phyloP scores from a whole-genome alignment of 2,797 vertebrate genomes.

The Neomorphus geoffroyi region DNA sequence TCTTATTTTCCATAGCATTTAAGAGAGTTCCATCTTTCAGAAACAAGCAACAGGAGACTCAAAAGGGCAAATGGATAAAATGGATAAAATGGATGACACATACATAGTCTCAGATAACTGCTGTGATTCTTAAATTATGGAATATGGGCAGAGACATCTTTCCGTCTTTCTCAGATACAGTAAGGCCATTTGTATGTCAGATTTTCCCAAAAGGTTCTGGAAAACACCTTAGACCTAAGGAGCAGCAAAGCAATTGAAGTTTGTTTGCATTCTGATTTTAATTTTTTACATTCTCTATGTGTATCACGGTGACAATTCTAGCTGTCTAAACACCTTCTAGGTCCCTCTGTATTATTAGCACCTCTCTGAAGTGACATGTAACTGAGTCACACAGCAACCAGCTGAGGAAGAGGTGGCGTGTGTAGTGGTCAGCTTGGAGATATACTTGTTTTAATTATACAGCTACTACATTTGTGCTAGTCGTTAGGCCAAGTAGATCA shows the following conservation, averaged over 20 bases:
- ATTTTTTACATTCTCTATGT: not conserved
- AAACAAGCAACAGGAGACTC: not conserved
- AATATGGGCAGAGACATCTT: not conserved
- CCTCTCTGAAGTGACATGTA: not conserved
- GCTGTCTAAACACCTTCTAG: not conserved
- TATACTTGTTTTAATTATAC: not conserved
- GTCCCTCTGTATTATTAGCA: not conserved
- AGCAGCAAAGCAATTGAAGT: not conserved
- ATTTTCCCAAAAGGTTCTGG: not conserved
- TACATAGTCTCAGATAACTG: not conserved
- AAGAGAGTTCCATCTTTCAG: not conserved
- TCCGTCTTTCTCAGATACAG: not conserved
- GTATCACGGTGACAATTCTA: not conserved
- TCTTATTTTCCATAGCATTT: not conserved
- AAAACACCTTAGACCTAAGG: not conserved
- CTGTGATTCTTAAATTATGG: not conserved
- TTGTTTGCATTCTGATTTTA: not conserved
- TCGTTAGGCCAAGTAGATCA: not conserved
- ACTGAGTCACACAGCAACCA: not conserved
- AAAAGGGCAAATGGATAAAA: not conserved
- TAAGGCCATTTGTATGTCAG: not conserved
- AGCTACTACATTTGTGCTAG: not conserved
- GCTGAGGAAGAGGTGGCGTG: not conserved
- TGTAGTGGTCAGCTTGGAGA: not conserved
- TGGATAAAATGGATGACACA: not conserved